Conservation (phyloP, 2,113 vertebrate genomes). For the Lepidothrix coronata region DNA sequence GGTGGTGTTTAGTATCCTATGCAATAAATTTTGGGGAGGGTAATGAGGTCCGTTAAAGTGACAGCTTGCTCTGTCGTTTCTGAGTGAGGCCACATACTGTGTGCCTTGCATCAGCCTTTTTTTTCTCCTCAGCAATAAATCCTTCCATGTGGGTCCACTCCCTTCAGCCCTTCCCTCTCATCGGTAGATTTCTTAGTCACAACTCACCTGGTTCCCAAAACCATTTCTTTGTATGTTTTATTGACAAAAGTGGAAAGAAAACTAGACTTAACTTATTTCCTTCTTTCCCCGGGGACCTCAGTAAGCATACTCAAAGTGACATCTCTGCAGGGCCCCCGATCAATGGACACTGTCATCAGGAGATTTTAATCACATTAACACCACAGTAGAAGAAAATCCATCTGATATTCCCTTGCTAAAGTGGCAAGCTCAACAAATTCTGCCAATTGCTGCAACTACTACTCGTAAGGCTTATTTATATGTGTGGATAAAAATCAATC, state of each 20-base stretch:
- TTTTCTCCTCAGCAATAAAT: background rate
- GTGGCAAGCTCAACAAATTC: background rate
- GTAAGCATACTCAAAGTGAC: background rate
- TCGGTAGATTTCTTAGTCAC: background rate
- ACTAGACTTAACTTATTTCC: background rate
- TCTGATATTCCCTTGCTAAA: background rate
- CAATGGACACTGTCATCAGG: background rate
- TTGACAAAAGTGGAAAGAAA: background rate
- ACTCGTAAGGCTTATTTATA: background rate
- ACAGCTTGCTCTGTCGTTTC: background rate
- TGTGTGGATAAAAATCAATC: background rate
- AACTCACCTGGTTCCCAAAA: background rate
- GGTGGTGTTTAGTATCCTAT: background rate
- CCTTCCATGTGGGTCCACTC: background rate
- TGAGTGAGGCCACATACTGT: background rate
- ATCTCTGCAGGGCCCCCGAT: background rate
- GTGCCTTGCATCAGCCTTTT: background rate
- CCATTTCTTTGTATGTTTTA: background rate
- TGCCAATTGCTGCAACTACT: background rate
- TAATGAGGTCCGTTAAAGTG: background rate
- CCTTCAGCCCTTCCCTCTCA: background rate
- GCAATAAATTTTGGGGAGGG: background rate
- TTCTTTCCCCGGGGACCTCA: background rate
- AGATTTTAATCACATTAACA: slow-evolving; percentile 26
- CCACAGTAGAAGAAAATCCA: background rate